Percentiles rank a stretch among this genome's conserved stretches.
phyloP scores from a whole-genome alignment of 2,888 invertebrate genomes.

The Drosophila paranaensis region DNA sequence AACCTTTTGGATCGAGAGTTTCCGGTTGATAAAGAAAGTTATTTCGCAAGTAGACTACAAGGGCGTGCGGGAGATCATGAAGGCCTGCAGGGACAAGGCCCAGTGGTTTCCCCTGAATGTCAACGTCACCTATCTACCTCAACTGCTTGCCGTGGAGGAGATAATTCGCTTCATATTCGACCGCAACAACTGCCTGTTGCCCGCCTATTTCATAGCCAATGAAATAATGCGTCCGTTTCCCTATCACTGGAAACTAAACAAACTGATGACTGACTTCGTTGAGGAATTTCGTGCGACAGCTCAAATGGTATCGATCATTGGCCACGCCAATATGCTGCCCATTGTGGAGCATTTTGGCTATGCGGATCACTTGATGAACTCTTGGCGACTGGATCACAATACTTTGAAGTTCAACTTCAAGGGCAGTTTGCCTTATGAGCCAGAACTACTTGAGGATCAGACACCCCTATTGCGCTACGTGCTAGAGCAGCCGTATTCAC shows the following conservation, averaged over 20 bases:
- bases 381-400: constrained; percentile 96
- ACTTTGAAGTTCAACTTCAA: constrained; percentile 89
- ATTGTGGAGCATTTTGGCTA: constrained; percentile 97
- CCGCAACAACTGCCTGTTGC: constrained; percentile 94
- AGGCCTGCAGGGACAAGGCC: constrained; percentile 95
- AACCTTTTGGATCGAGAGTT: constrained; percentile 96
- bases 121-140: constrained; percentile 92
- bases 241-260: constrained; percentile 96
- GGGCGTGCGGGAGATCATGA: constrained; percentile 96
- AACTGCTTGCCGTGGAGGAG: constrained; percentile 91
- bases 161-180: constrained; percentile 96
- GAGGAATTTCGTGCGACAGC: constrained; percentile 97
- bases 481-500: constrained; percentile 96
- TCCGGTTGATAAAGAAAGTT: constrained; percentile 92
- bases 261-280: constrained; percentile 93
- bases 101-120: constrained; percentile 91
- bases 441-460: constrained; percentile 94
- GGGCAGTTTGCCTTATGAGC: constrained; percentile 94
- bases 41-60: constrained; percentile 98
- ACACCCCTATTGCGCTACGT: constrained; percentile 94
- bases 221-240: constrained; percentile 92
- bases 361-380: constrained; percentile 94
- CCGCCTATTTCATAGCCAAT: constrained; percentile 97
- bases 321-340: constrained; percentile 95
- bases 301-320: constrained; percentile 97